Evolutionary conservation across 2,797 vertebrate genomes (phyloP).

Genomic region (Zenarchopterus dispar): DNA sequence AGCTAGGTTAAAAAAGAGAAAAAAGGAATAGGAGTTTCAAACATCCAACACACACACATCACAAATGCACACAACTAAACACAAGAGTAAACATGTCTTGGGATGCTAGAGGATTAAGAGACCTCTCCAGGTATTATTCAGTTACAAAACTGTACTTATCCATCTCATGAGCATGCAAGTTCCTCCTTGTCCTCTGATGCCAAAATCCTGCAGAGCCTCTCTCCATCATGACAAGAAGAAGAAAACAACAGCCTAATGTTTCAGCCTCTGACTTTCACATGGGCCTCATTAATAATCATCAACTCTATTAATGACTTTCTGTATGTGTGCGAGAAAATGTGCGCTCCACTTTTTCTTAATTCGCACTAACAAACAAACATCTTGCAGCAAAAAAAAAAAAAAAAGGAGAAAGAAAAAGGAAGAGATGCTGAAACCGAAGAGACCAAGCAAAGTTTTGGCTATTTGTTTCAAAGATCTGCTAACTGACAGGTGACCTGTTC

Average conservation of each 20-base stretch:
- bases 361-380: conserved; percentile 54
- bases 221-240: conserved; percentile 25
- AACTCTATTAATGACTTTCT: conserved; percentile 65
- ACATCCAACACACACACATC: not conserved
- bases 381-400: conserved; percentile 1
- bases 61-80: not conserved
- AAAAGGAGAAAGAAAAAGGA: too few relatives aligned
- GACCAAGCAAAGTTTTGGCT: too few relatives aligned
- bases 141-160: conserved; percentile 27
- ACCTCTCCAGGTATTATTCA: conserved; percentile 15
- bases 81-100: conserved; percentile 19
- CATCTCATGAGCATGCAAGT: conserved; percentile 11
- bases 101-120: conserved; percentile 13
- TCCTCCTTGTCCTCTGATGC: conserved; percentile 42
- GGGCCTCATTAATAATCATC: conserved; percentile 72
- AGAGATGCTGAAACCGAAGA: too few relatives aligned
- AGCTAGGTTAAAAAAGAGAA: conserved; percentile 13
- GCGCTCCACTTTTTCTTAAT: conserved; percentile 33
- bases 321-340: conserved; percentile 36
- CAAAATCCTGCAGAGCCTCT: conserved; percentile 40
- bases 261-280: conserved; percentile 46
- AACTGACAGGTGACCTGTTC: too few relatives aligned
- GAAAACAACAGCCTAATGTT: conserved; percentile 58
- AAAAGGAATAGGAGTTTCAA: not conserved
- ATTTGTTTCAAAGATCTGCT: too few relatives aligned